phyloP scores from a whole-genome alignment of 2,888 invertebrate genomes.

The Pseudococcus viburni region DNA sequence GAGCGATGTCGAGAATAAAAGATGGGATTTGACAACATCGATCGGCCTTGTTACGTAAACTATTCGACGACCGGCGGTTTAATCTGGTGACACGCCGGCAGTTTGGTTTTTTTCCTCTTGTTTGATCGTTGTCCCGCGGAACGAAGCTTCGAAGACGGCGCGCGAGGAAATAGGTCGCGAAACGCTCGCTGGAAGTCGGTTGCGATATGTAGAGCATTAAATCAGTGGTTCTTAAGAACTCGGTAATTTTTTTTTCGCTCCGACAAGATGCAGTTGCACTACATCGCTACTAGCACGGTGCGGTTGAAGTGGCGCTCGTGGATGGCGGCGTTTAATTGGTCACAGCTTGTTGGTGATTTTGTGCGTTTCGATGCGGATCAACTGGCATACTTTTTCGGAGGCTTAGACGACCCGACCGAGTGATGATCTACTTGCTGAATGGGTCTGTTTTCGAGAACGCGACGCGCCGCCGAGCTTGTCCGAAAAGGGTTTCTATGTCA shows the following conservation, averaged over 20 bases:
- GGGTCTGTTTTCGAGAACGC: neutral
- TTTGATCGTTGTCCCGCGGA: neutral
- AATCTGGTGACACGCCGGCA: neutral
- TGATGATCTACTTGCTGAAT: slow-evolving; percentile 16
- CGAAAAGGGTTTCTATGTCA: slow-evolving; percentile 18
- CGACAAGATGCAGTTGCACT: neutral
- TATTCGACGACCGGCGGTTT: neutral
- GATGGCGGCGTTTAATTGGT: neutral
- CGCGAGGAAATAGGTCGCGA: slow-evolving; percentile 19
- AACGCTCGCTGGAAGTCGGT: neutral
- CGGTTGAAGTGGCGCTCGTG: neutral
- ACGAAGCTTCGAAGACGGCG: neutral
- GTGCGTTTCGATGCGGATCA: slow-evolving; percentile 30
- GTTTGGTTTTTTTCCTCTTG: neutral
- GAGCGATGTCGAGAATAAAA: neutral
- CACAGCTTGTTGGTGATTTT: slow-evolving; percentile 1
- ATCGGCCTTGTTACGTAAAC: slow-evolving; percentile 26
- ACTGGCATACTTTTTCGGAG: slow-evolving; percentile 20
- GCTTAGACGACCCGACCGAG: neutral
- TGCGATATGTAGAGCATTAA: slow-evolving; percentile 27
- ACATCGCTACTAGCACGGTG: neutral
- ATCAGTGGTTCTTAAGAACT: slow-evolving; percentile 12
- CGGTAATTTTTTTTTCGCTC: neutral
- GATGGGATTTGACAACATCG: neutral
- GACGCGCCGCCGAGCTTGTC: neutral